Evolutionary conservation across 1,140 invertebrate genomes (phyloP).

Genomic region (Pseudomyrmex pallidus): DNA sequence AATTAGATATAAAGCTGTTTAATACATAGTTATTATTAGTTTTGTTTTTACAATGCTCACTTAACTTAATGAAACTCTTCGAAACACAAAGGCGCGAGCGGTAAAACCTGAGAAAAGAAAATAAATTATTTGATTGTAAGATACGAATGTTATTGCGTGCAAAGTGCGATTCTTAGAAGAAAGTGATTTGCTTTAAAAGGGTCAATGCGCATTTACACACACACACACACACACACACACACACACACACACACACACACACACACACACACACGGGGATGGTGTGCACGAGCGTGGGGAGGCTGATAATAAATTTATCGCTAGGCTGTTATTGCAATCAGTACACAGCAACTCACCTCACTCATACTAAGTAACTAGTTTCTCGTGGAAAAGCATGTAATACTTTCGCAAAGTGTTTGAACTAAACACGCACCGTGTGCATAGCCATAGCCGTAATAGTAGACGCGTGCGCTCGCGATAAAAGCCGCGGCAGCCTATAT

Average conservation of each 20-base stretch:
- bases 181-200: slow-evolving; percentile 37
- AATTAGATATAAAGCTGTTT: too few relatives aligned
- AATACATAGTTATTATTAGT: too few relatives aligned
- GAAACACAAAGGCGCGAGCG: not conserved
- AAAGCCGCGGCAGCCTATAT: not conserved
- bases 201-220: slow-evolving; percentile 20
- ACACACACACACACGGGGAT: not conserved
- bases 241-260: not conserved
- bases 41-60: too few relatives aligned
- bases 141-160: slow-evolving; percentile 21
- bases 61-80: too few relatives aligned
- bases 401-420: not conserved
- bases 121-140: slow-evolving; percentile 5
- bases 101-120: not conserved
- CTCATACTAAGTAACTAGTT: not conserved
- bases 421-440: not conserved
- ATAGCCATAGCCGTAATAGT: not conserved
- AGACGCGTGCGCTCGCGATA: not conserved
- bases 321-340: not conserved
- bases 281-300: not conserved
- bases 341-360: not conserved
- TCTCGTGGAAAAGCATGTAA: not conserved
- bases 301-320: slow-evolving; percentile 9
- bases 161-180: slow-evolving; percentile 32
- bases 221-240: not conserved